Evolutionary conservation across 2,888 invertebrate genomes (phyloP).

Genomic region (Malthinus flaveolus): DNA sequence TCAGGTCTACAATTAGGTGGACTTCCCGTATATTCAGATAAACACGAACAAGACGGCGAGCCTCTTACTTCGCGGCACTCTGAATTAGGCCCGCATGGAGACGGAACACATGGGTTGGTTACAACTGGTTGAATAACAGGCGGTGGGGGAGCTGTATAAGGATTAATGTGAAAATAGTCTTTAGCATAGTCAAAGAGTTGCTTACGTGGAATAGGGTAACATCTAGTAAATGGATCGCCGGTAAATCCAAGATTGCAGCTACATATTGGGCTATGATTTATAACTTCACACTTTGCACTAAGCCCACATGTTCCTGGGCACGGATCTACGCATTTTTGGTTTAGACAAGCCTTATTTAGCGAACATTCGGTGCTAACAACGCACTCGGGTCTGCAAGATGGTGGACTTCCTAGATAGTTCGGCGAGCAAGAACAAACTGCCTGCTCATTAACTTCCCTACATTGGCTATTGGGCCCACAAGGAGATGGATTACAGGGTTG

Average conservation of each 20-base stretch:
- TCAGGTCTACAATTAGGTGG: constrained; percentile 69
- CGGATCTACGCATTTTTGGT: constrained; percentile 73
- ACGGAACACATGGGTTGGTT: constrained; percentile 60
- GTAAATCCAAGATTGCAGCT: constrained; percentile 66
- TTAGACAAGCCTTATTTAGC: constrained; percentile 68
- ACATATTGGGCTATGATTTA: constrained; percentile 69
- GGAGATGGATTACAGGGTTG: constrained; percentile 76
- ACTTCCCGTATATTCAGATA: constrained; percentile 64
- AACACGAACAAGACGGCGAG: constrained; percentile 62
- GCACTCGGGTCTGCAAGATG: constrained; percentile 79
- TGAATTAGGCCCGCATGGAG: constrained; percentile 69
- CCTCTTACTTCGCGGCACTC: constrained; percentile 57
- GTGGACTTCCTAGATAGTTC: constrained; percentile 78
- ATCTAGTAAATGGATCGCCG: constrained; percentile 70
- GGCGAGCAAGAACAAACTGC: constrained; percentile 68
- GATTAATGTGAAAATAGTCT: too few relatives aligned
- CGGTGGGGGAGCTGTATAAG: constrained; percentile 23
- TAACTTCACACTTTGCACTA: constrained; percentile 56
- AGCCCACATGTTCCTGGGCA: constrained; percentile 71
- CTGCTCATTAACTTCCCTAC: constrained; percentile 58
- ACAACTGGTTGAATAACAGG: constrained; percentile 16
- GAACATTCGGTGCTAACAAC: constrained; percentile 74
- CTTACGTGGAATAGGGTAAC: constrained; percentile 55
- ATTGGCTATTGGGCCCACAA: constrained; percentile 66
- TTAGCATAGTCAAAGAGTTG: neutral